Evolutionary conservation across 2,888 invertebrate species (phyloP).

Genomic region (Heteromurus nitidus): DNA sequence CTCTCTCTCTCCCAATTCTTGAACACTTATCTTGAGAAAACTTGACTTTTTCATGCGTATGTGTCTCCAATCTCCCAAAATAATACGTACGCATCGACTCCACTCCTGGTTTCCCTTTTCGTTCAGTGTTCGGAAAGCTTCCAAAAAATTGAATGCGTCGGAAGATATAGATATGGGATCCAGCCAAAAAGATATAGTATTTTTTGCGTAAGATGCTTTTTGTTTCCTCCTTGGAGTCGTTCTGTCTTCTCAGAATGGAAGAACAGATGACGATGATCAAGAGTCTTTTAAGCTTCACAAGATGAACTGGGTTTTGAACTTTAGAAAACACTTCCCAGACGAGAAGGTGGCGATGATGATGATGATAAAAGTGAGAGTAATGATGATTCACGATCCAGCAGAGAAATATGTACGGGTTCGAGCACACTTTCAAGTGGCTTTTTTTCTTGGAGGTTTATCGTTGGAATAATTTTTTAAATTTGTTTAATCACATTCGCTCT

Average conservation of each 20-base stretch:
- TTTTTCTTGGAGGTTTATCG: not conserved
- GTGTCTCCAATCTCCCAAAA: slow-evolving; percentile 17
- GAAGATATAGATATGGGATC: too few relatives aligned
- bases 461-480: not conserved
- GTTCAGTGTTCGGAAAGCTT: slow-evolving; percentile 32
- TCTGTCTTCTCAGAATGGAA: not conserved
- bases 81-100: slow-evolving; percentile 7
- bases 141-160: slow-evolving; percentile 42
- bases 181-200: slow-evolving; percentile 14
- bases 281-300: too few relatives aligned
- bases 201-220: not conserved
- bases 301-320: too few relatives aligned
- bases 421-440: slow-evolving; percentile 19
- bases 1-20: not conserved
- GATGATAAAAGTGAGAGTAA: slow-evolving; percentile 5
- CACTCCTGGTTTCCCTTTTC: not conserved
- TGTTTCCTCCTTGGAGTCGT: not conserved
- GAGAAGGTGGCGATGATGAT: not conserved
- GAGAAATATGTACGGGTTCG: too few relatives aligned
- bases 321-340: too few relatives aligned
- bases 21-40: not conserved
- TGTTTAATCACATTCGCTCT: not conserved
- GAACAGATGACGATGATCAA: slow-evolving; percentile 11
- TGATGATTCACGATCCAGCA: slow-evolving; percentile 43
- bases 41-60: too few relatives aligned